A percentile compares a stretch with the other conserved stretches of the same genome.
Evolutionary conservation across 2,113 vertebrate genomes (phyloP).

Genomic region (Macquaria australasica): DNA sequence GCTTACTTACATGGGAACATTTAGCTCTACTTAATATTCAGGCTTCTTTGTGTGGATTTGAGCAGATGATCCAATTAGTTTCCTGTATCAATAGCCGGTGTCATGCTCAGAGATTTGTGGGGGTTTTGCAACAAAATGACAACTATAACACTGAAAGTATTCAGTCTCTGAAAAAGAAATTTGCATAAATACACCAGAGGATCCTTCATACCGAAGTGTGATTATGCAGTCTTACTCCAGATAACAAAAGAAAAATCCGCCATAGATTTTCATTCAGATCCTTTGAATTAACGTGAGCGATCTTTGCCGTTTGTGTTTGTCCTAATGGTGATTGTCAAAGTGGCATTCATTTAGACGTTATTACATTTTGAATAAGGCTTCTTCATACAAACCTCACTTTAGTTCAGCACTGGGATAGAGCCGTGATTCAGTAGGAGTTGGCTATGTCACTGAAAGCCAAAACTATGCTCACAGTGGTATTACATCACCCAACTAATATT

Average conservation of each 20-base stretch:
- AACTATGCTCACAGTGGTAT: neutral
- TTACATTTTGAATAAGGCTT: conserved; percentile 11
- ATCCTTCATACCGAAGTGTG: neutral
- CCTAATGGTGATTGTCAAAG: neutral
- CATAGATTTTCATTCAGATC: neutral
- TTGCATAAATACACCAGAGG: conserved; percentile 26
- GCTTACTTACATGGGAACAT: neutral
- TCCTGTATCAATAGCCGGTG: neutral
- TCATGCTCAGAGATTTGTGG: conserved; percentile 16
- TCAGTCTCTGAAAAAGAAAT: neutral
- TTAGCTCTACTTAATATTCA: conserved; percentile 6
- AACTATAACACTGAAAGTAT: neutral
- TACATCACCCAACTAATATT: neutral
- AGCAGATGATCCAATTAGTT: conserved; percentile 13
- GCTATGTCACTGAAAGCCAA: neutral
- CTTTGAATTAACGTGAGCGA: conserved; percentile 3
- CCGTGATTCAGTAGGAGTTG: neutral
- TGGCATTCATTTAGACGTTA: conserved; percentile 3
- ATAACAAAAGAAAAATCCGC: neutral
- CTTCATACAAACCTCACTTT: neutral
- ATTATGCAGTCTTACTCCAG: neutral
- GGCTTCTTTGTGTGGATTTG: conserved; percentile 10
- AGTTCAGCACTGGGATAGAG: neutral
- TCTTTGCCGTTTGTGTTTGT: neutral
- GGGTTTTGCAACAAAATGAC: neutral